Evolutionary conservation across 2,113 vertebrate species (phyloP).

Genomic region (Zosterops lateralis): DNA sequence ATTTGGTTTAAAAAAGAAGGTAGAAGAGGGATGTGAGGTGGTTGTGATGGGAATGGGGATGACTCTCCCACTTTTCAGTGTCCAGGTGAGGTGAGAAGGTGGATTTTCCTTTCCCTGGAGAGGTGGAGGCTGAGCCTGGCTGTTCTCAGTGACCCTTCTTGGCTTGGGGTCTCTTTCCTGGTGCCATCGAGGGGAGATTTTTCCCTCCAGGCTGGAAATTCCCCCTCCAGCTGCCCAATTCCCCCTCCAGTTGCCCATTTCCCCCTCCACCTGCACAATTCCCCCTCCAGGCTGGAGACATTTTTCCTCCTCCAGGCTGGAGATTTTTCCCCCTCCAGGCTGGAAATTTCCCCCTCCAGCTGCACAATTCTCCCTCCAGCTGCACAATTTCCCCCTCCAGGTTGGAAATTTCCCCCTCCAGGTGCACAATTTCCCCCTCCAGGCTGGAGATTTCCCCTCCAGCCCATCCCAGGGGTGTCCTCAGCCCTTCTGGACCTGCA

Average conservation of each 20-base stretch:
- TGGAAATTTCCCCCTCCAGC: too few species aligned
- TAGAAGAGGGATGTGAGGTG: neutral
- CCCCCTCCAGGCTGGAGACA: too few species aligned
- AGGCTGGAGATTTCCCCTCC: neutral
- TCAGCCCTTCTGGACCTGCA: neutral
- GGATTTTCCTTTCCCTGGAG: neutral
- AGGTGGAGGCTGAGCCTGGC: neutral
- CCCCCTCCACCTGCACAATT: too few species aligned
- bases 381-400: too few species aligned
- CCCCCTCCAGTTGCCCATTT: too few species aligned
- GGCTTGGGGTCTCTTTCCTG: neutral
- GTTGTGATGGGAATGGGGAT: neutral
- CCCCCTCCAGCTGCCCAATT: neutral
- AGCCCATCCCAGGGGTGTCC: neutral
- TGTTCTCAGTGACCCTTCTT: accelerated
- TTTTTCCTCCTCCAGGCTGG: too few species aligned
- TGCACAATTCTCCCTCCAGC: too few species aligned
- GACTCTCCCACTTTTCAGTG: neutral
- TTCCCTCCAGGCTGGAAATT: neutral
- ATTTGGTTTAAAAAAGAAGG: neutral
- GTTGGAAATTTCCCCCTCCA: neutral
- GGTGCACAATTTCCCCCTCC: too few species aligned
- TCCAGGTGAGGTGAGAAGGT: accelerated
- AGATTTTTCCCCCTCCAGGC: too few species aligned
- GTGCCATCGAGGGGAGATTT: neutral